These are phyloP conservation scores for Venturia canescens DNA, from an alignment of 1,140 invertebrate genomes.

Conservation along the genomic window DNA sequence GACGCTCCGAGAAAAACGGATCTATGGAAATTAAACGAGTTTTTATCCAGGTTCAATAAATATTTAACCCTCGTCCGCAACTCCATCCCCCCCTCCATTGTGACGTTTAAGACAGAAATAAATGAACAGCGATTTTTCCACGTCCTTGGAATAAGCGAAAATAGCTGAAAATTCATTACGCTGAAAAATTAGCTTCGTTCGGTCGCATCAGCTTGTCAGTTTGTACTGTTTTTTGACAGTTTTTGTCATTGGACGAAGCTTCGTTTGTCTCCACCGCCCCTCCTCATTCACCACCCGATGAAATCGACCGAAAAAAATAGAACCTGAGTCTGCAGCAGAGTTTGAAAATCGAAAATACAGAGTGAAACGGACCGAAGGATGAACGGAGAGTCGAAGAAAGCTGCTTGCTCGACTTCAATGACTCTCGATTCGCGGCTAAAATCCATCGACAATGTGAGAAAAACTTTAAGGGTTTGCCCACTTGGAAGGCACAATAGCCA, in stretches of 20 bases:
- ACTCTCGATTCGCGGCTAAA: not conserved
- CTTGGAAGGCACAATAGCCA: not conserved
- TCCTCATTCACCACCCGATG: too few relatives aligned
- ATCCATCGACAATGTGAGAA: not conserved
- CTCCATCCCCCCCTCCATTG: too few relatives aligned
- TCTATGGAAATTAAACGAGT: not conserved
- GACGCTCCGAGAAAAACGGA: not conserved
- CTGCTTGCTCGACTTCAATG: not conserved
- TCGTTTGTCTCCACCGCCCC: too few relatives aligned
- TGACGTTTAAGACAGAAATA: too few relatives aligned
- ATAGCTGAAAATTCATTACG: too few relatives aligned
- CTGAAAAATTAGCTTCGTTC: too few relatives aligned
- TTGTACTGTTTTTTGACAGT: too few relatives aligned
- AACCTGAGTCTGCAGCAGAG: not conserved
- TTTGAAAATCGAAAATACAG: not conserved
- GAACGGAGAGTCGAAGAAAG: not conserved
- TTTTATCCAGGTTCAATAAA: not conserved
- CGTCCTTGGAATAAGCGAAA: too few relatives aligned
- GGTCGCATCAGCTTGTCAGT: too few relatives aligned
- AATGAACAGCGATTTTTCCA: too few relatives aligned
- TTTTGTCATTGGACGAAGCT: too few relatives aligned
- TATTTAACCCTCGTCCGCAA: too few relatives aligned
- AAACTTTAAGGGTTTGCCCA: not conserved
- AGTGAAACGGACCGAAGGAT: constrained; percentile 20
- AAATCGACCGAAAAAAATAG: not conserved